A percentile compares a stretch with the other conserved stretches of the same genome.
Conservation (phyloP, 1,140 invertebrate species). For the Tetramorium parvispinum region DNA sequence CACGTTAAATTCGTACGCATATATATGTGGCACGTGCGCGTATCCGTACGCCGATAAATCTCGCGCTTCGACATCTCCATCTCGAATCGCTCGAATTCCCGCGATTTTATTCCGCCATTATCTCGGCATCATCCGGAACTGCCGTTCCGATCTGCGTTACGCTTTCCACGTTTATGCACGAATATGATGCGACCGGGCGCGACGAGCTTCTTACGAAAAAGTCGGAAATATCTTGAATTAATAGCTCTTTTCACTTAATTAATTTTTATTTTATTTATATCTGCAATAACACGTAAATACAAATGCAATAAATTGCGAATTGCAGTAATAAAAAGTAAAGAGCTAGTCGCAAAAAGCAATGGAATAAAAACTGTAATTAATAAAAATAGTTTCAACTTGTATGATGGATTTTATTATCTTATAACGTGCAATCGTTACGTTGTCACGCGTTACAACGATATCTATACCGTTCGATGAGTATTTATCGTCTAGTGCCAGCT, state of each 20-base stretch:
- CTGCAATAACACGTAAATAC: too few relatives aligned
- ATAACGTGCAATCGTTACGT: neutral
- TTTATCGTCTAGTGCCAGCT: neutral
- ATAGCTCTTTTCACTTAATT: neutral
- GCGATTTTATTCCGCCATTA: slow-evolving; percentile 65
- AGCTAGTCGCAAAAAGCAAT: neutral
- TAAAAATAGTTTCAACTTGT: neutral
- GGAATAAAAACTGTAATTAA: neutral
- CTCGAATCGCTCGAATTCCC: slow-evolving; percentile 51
- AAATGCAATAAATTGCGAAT: neutral
- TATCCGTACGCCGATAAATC: slow-evolving; percentile 61
- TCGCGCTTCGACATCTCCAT: slow-evolving; percentile 66
- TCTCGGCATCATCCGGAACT: slow-evolving; percentile 47
- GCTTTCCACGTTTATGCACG: neutral
- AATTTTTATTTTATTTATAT: neutral
- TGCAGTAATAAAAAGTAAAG: neutral
- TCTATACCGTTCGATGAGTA: neutral
- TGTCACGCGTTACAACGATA: neutral
- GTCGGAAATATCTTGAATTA: neutral
- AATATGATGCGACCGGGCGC: neutral
- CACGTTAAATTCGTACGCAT: slow-evolving; percentile 16
- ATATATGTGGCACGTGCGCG: neutral
- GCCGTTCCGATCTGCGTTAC: slow-evolving; percentile 3
- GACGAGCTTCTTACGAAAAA: neutral
- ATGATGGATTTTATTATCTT: neutral